Evolutionary conservation across 2,888 invertebrate genomes (phyloP).

Genomic region (Tenthredo distinguenda): DNA sequence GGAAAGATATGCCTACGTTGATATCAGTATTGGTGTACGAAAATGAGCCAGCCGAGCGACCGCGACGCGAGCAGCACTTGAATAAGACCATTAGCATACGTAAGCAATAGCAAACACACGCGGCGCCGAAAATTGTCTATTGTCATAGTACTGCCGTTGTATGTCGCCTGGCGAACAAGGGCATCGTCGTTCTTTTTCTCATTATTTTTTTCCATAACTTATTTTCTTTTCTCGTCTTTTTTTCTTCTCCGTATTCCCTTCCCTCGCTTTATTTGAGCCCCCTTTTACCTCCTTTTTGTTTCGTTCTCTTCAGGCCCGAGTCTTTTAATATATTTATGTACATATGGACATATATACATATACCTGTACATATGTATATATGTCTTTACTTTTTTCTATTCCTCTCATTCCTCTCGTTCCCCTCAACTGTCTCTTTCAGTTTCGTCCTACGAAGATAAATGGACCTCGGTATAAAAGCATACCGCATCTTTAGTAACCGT

Average conservation of each 20-base stretch:
- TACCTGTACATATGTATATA: background rate
- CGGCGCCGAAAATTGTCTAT: constrained; percentile 48
- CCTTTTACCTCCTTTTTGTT: background rate
- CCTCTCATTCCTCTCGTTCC: background rate
- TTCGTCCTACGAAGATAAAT: constrained; percentile 24
- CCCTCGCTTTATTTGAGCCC: background rate
- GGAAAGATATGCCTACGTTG: background rate
- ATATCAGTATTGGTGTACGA: constrained; percentile 4
- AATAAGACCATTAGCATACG: constrained; percentile 48
- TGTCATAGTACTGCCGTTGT: constrained; percentile 17
- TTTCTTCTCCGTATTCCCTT: background rate
- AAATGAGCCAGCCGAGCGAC: constrained; percentile 16
- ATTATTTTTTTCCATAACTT: background rate
- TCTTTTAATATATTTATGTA: background rate
- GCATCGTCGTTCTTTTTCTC: constrained; percentile 15
- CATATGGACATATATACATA: background rate
- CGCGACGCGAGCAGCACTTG: constrained; percentile 18
- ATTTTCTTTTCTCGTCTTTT: background rate
- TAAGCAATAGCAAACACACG: constrained; percentile 38
- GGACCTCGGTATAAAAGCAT: background rate
- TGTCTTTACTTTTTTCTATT: background rate
- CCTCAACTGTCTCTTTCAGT: background rate
- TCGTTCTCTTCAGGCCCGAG: background rate
- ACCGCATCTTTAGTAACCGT: background rate
- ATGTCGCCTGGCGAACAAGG: constrained; percentile 36